Conservation (phyloP, 2,113 vertebrate genomes). For the Sapajus apella region DNA sequence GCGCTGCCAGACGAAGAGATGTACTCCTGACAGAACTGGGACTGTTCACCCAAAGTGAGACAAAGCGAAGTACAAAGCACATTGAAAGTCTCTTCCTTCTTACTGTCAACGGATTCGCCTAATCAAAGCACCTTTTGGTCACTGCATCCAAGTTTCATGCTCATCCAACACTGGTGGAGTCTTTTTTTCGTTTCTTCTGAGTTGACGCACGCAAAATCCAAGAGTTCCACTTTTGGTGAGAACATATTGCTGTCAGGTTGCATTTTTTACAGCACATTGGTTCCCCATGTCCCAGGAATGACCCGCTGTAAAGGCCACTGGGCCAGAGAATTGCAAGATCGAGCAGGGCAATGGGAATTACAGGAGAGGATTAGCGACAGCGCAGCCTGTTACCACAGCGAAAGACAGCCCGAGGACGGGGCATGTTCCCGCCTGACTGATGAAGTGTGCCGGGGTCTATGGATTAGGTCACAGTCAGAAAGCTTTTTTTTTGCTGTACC, state of each 20-base stretch:
- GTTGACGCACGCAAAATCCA: neutral
- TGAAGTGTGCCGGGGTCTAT: neutral
- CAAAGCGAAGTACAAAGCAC: neutral
- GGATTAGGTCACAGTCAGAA: neutral
- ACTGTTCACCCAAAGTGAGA: neutral
- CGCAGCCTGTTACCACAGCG: rapidly evolving
- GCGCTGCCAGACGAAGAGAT: neutral
- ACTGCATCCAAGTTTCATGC: neutral
- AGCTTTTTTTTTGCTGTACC: neutral
- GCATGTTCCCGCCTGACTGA: rapidly evolving
- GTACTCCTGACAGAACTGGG: neutral
- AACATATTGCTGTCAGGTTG: rapidly evolving
- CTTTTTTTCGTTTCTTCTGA: neutral
- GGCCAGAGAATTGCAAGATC: neutral
- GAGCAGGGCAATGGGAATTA: rapidly evolving
- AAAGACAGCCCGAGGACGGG: neutral
- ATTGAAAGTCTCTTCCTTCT: neutral
- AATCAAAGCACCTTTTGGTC: neutral
- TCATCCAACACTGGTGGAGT: no score
- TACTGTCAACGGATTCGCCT: rapidly evolving
- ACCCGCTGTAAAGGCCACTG: neutral
- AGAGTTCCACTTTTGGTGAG: neutral
- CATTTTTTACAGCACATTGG: neutral
- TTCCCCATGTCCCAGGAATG: neutral
- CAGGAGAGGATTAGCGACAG: rapidly evolving